phyloP scores from a whole-genome alignment of 1,140 invertebrate genomes.

The Drosophila albomicans region DNA sequence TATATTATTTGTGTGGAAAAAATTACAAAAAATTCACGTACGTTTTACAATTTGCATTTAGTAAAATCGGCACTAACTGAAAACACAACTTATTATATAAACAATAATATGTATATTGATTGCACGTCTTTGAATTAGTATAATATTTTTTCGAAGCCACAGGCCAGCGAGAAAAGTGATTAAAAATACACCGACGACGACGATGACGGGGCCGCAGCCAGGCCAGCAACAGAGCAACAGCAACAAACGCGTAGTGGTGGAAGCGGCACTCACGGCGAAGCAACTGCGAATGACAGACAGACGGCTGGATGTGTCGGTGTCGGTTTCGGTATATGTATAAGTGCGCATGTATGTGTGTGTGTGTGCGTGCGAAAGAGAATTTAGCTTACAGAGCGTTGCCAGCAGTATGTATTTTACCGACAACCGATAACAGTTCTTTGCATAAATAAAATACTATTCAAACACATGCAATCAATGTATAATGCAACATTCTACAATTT shows the following conservation, averaged over 20 bases:
- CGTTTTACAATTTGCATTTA: constrained; percentile 33
- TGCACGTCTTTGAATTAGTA: constrained; percentile 48
- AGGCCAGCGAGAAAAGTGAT: constrained; percentile 64
- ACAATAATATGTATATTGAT: constrained; percentile 68
- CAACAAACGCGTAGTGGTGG: constrained; percentile 57
- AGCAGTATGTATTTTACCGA: constrained; percentile 22
- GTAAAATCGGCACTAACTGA: constrained; percentile 9
- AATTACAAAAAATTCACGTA: constrained; percentile 30
- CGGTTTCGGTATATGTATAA: constrained; percentile 19
- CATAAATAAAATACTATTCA: neutral
- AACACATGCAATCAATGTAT: neutral
- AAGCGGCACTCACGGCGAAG: constrained; percentile 53
- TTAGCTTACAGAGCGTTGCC: constrained; percentile 37
- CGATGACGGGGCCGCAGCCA: constrained; percentile 64
- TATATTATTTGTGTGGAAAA: constrained; percentile 17
- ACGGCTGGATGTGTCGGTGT: constrained; percentile 2
- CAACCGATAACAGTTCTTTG: constrained; percentile 20
- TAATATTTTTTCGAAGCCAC: constrained; percentile 52
- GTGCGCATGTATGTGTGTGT: constrained; percentile 30
- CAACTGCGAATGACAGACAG: constrained; percentile 59
- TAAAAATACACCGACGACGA: constrained; percentile 78
- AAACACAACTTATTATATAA: constrained; percentile 69
- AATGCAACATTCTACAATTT: neutral
- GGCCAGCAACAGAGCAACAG: constrained; percentile 68
- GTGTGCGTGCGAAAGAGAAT: constrained; percentile 24